Evolutionary conservation across 2,797 vertebrate genomes (phyloP).

Genomic region (Hydrophis major): DNA sequence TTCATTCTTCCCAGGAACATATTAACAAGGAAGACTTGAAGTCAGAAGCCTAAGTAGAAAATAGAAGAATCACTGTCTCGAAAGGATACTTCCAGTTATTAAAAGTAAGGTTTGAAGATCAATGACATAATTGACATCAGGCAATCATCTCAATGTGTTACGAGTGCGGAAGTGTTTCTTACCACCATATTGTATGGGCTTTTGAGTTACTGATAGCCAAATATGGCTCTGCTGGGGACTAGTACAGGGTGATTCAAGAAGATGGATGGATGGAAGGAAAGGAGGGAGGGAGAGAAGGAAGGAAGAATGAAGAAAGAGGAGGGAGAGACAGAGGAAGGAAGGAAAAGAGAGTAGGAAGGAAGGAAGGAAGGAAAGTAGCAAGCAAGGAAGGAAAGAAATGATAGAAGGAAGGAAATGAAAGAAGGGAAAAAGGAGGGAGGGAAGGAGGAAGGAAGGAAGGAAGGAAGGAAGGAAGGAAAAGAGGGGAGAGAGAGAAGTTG

Average conservation of each 20-base stretch:
- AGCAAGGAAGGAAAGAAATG: no score
- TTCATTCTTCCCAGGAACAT: background rate
- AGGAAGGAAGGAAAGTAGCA: no score
- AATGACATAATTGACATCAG: background rate
- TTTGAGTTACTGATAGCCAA: background rate
- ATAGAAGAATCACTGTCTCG: background rate
- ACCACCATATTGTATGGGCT: background rate
- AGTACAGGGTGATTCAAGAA: background rate
- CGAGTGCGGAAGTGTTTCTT: background rate
- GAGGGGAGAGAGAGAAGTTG: conserved; percentile 20
- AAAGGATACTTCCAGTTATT: background rate
- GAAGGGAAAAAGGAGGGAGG: no score
- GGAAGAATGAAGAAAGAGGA: no score
- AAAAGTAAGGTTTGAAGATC: background rate
- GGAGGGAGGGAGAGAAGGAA: background rate
- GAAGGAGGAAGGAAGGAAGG: background rate
- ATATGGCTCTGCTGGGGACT: background rate
- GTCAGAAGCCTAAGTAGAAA: background rate
- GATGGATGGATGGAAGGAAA: conserved; percentile 14
- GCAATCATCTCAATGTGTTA: background rate
- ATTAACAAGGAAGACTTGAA: background rate
- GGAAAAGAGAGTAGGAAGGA: no score
- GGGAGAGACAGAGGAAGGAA: conserved; percentile 45
- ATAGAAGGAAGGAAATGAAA: background rate
- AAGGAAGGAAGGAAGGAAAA: background rate